Evolutionary conservation across 2,113 vertebrate species (phyloP), one percentile per base, ranked within the genome.

Genomic region (Protobothrops mucrosquamatus): DNA sequence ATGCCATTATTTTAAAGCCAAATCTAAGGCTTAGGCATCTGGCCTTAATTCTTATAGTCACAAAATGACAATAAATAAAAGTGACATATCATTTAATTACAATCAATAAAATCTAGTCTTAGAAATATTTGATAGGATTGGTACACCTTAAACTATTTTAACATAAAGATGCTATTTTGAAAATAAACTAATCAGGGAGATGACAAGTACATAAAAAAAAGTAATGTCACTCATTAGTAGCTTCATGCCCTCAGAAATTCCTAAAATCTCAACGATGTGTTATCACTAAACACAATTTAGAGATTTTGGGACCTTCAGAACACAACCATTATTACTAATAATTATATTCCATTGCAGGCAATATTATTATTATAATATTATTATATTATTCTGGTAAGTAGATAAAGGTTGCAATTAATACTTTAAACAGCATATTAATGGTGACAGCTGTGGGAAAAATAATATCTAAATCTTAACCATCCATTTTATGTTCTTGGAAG

Each of bases 181-280:
- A 87, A 88, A 52, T 94, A 74, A 74, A 59, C 54, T 0, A 93
- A 93, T 90, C 56, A 85, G 6, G 89, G 26, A 93, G 10, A 52
- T 87, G 14, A 24, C 56, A 39, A 23, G 8, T 12, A 59, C 6
- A 39, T 81, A 6, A 81, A 81, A 81, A 81, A 6, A 69, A n/a
- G 29, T 69, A 39, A 43, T 81, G 90, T 24, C 0, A 87, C 11
- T 20, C 74, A n/a, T 34, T 55, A 2, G 23, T 22, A 8, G 18
- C 11, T 81, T 9, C 0, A 85, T 7, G 34, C 59, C 34, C 34
- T 22, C 52, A 89, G 74, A 26, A 7, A 9, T n/a, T 3, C 24
- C 26, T 22, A 2, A 22, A 57, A 92, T 91, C 74, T 43, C 87
- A 22, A 61, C 91, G 88, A 59, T 56, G 29, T 0, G 88, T 20